Evolutionary conservation across 2,113 vertebrate genomes (phyloP).

Genomic region (Sylvia atricapilla): DNA sequence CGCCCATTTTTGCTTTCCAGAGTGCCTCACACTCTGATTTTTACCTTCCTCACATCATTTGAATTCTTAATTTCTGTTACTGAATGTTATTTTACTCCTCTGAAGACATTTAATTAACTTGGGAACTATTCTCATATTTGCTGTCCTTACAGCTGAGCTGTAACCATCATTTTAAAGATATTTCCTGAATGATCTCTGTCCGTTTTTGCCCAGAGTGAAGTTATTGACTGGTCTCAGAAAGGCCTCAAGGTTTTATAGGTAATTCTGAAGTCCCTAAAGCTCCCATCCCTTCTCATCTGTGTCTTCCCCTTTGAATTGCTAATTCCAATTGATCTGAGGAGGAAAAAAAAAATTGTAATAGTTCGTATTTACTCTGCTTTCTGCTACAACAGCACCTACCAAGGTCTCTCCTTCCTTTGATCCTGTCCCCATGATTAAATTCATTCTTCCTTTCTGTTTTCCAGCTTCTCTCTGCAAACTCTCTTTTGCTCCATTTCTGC

Average conservation of each 20-base stretch:
- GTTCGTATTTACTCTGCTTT: neutral
- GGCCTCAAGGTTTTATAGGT: neutral
- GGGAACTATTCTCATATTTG: rapidly evolving
- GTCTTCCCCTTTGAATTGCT: neutral
- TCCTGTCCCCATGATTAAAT: neutral
- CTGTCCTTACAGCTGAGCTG: neutral
- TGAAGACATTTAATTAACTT: neutral
- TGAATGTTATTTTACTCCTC: neutral
- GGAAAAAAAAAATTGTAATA: neutral
- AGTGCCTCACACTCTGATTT: neutral
- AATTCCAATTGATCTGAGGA: neutral
- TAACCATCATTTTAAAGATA: neutral
- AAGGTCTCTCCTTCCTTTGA: neutral
- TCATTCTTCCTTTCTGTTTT: constrained; percentile 38
- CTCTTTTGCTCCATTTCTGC: neutral
- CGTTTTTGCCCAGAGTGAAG: neutral
- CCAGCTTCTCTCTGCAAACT: constrained; percentile 34
- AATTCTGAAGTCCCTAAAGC: neutral
- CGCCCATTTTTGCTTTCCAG: neutral
- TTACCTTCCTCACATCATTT: neutral
- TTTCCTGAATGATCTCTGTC: neutral
- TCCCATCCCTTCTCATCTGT: neutral
- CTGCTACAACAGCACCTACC: neutral
- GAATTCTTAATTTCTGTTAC: neutral
- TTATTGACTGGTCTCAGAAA: neutral